A percentile compares a stretch with the other conserved stretches of the same genome.
phyloP scores from a whole-genome alignment of 1,140 invertebrate genomes.

The Galleria mellonella region DNA sequence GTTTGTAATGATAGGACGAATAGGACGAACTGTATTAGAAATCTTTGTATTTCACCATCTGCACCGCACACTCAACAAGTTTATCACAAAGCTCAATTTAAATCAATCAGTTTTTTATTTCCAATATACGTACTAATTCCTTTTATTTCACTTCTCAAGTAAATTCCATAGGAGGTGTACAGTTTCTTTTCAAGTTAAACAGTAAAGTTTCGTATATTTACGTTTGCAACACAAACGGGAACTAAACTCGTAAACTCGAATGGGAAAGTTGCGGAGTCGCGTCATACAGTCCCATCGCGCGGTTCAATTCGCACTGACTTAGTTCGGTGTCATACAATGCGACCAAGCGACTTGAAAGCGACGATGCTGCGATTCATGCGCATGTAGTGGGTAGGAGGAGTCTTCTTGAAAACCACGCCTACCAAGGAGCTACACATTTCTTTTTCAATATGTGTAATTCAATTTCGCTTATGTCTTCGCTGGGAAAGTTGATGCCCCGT shows the following conservation, averaged over 20 bases:
- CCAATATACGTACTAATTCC: background rate
- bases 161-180: too few relatives aligned
- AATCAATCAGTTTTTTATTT: background rate
- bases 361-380: slow-evolving; percentile 49
- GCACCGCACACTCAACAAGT: slow-evolving; percentile 18
- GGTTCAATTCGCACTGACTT: slow-evolving; percentile 37
- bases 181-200: slow-evolving; percentile 1
- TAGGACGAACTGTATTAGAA: too few relatives aligned
- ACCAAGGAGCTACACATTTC: slow-evolving; percentile 72
- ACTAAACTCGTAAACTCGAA: slow-evolving; percentile 26
- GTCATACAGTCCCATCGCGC: slow-evolving; percentile 35
- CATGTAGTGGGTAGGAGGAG: slow-evolving; percentile 58
- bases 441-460: slow-evolving; percentile 75
- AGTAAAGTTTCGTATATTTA: slow-evolving; percentile 14
- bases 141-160: too few relatives aligned
- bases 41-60: slow-evolving; percentile 15
- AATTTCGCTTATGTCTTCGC: slow-evolving; percentile 74
- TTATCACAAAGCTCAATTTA: slow-evolving; percentile 15
- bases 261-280: slow-evolving; percentile 37
- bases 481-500: slow-evolving; percentile 72
- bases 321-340: slow-evolving; percentile 24
- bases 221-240: slow-evolving; percentile 25
- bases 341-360: slow-evolving; percentile 32
- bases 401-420: slow-evolving; percentile 61
- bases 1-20: background rate